Conservation (phyloP, 2,888 invertebrate genomes). For the Heliconius charithonia region DNA sequence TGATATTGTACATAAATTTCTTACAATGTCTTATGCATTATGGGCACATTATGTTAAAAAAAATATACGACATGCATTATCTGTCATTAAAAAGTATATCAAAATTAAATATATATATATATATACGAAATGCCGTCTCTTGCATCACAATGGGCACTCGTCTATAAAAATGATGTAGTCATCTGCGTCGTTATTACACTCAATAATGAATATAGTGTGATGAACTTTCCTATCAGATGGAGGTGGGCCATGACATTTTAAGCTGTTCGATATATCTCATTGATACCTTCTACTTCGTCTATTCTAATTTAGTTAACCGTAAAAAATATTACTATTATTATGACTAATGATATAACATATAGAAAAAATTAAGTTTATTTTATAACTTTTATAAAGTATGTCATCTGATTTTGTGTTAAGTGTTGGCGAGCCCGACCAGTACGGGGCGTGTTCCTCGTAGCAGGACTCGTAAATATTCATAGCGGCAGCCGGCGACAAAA, state of each 20-base stretch:
- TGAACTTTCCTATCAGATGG: constrained; percentile 76
- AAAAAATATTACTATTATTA: constrained; percentile 1
- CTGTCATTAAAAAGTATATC: background rate
- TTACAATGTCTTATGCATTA: background rate
- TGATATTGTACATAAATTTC: background rate
- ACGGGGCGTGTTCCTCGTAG: constrained; percentile 60
- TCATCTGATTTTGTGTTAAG: constrained; percentile 52
- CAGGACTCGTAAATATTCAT: constrained; percentile 75
- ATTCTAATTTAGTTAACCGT: constrained; percentile 34
- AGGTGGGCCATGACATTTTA: constrained; percentile 74
- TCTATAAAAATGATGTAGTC: constrained; percentile 75
- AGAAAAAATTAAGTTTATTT: constrained; percentile 47
- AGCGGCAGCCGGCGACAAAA: constrained; percentile 70
- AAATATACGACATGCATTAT: background rate
- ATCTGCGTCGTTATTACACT: constrained; percentile 74
- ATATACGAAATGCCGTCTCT: constrained; percentile 45
- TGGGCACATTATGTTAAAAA: background rate
- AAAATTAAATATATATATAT: background rate
- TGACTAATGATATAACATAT: constrained; percentile 2
- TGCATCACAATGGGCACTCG: constrained; percentile 69
- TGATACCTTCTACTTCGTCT: constrained; percentile 39
- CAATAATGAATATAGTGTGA: constrained; percentile 78
- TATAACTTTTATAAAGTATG: constrained; percentile 51
- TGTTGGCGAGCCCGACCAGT: constrained; percentile 51
- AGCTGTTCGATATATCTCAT: constrained; percentile 65